Conservation (phyloP, 2,888 invertebrate species). For the Phasia obesa region DNA sequence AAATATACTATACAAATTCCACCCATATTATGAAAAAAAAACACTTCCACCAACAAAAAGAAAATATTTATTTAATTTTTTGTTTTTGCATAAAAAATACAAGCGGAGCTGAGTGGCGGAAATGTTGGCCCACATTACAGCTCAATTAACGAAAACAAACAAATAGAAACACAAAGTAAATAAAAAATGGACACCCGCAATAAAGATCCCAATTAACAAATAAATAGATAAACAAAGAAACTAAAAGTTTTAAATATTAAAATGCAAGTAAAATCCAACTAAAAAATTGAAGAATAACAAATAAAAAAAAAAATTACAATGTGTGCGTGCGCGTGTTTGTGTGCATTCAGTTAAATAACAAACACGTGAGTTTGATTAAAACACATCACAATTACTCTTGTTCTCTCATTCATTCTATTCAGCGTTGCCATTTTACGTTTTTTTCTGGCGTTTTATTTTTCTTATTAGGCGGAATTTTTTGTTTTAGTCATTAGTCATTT, state of each 20-base stretch:
- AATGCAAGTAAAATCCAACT: neutral
- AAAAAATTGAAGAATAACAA: constrained; percentile 23
- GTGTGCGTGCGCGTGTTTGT: neutral
- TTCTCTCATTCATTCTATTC: neutral
- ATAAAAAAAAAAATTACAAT: neutral
- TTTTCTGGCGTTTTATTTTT: too few relatives aligned
- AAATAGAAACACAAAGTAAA: neutral
- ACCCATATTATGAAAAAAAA: neutral
- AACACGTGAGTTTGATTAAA: constrained; percentile 65
- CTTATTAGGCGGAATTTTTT: too few relatives aligned
- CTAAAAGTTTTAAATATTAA: neutral
- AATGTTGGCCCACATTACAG: constrained; percentile 33
- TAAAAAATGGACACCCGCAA: constrained; percentile 11
- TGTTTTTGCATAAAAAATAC: constrained; percentile 26
- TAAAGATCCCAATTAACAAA: neutral
- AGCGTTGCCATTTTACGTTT: too few relatives aligned
- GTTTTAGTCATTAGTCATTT: too few relatives aligned
- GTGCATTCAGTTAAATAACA: constrained; percentile 43
- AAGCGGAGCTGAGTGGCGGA: neutral
- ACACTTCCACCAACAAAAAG: constrained; percentile 7
- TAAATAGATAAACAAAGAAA: constrained; percentile 26
- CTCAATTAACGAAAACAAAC: constrained; percentile 32
- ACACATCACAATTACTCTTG: neutral
- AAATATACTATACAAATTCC: constrained; percentile 63
- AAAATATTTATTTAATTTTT: neutral